Percentiles rank a stretch among this genome's conserved stretches.
Conservation (phyloP, 2,113 vertebrate genomes). For the Puntigrus tetrazona region DNA sequence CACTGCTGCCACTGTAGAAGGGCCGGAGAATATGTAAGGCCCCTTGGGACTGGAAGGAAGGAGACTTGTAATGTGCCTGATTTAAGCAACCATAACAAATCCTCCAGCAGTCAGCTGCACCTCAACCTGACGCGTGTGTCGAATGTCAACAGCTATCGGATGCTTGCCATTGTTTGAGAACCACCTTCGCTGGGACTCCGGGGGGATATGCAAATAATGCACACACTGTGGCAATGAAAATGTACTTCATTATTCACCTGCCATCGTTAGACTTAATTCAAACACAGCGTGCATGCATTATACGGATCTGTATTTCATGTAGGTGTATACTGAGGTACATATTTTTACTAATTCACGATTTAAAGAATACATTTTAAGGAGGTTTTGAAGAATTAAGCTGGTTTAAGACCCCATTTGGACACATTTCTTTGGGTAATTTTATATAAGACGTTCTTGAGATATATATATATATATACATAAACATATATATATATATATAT, state of each 20-base stretch:
- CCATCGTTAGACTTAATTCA: neutral
- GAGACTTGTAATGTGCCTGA: conserved; percentile 37
- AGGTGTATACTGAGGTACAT: neutral
- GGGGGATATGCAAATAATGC: conserved; percentile 45
- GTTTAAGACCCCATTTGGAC: neutral
- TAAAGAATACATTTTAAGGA: neutral
- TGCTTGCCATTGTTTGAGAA: conserved; percentile 48
- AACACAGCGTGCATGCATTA: neutral
- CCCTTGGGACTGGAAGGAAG: conserved; percentile 30
- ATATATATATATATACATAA: neutral
- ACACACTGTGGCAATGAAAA: conserved; percentile 32
- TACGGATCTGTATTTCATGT: neutral
- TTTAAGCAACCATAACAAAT: conserved; percentile 56
- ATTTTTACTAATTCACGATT: no score
- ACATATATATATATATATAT: neutral
- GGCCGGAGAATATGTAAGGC: conserved; percentile 33
- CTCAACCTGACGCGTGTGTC: conserved; percentile 57
- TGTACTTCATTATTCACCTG: conserved; percentile 43
- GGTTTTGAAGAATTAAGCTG: neutral
- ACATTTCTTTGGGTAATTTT: neutral
- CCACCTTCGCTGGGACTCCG: conserved; percentile 42
- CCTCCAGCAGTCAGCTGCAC: conserved; percentile 50
- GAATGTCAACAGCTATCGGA: conserved; percentile 65
- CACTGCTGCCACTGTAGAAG: conserved; percentile 41
- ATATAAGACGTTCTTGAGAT: neutral